phyloP scores from a whole-genome alignment of 1,140 invertebrate genomes.

The Pseudomyrmex concolor region DNA sequence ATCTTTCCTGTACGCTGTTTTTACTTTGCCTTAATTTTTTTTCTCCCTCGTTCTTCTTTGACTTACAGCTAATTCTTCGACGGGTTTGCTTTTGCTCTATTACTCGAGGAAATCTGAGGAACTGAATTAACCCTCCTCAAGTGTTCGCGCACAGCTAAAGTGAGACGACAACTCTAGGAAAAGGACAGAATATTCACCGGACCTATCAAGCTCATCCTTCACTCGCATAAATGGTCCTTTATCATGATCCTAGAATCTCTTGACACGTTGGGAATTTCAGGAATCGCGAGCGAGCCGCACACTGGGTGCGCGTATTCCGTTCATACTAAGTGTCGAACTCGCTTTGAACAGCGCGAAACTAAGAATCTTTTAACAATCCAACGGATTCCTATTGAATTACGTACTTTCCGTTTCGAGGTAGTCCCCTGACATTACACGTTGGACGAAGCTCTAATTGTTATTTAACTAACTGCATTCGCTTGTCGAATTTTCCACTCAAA shows the following conservation, averaged over 20 bases:
- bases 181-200: neutral
- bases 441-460: conserved; percentile 1
- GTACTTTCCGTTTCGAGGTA: conserved; percentile 1
- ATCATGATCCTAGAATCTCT: conserved; percentile 38
- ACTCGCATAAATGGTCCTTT: conserved; percentile 55
- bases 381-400: conserved; percentile 37
- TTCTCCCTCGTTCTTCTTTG: neutral
- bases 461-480: neutral
- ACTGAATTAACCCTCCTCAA: conserved; percentile 62
- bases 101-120: conserved; percentile 46
- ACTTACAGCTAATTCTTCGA: neutral
- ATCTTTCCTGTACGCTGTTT: neutral
- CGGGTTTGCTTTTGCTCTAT: conserved; percentile 13
- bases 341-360: conserved; percentile 33
- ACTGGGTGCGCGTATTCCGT: conserved; percentile 14
- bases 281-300: conserved; percentile 54
- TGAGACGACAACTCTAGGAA: conserved; percentile 26
- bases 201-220: conserved; percentile 6
- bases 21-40: too few species aligned
- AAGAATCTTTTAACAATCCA: conserved; percentile 52
- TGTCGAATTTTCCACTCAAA: neutral
- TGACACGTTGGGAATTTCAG: conserved; percentile 51
- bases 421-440: neutral
- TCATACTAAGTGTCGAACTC: conserved; percentile 44
- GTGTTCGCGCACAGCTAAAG: neutral